Conservation (phyloP, 1,140 invertebrate species). For the Sminthurides bifidus region DNA sequence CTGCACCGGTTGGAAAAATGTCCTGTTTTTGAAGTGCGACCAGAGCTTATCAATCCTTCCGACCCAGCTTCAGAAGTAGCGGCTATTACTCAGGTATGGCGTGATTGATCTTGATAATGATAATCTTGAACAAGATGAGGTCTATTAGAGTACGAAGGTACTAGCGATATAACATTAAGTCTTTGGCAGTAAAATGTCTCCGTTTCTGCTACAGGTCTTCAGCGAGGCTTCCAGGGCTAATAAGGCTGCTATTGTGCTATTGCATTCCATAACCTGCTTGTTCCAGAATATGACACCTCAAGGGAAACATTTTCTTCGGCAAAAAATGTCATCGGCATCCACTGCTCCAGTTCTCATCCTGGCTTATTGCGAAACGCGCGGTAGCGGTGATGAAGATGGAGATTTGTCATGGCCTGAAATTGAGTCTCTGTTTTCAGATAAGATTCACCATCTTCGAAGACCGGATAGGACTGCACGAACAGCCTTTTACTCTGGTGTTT, state of each 20-base stretch:
- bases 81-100: conserved; percentile 1
- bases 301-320: background rate
- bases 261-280: background rate
- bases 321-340: background rate
- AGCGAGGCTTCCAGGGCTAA: background rate
- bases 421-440: too few species aligned
- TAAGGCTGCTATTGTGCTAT: background rate
- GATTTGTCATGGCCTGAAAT: too few species aligned
- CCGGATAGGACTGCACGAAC: too few species aligned
- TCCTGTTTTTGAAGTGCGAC: conserved; percentile 61
- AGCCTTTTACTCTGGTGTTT: too few species aligned
- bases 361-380: too few species aligned
- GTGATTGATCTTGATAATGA: too few species aligned
- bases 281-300: background rate
- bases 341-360: conserved; percentile 1
- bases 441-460: too few species aligned
- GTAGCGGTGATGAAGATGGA: too few species aligned
- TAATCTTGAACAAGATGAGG: too few species aligned
- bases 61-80: background rate
- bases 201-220: conserved; percentile 6
- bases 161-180: too few species aligned
- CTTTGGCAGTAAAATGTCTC: too few species aligned
- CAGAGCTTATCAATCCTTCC: conserved; percentile 35
- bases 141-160: too few species aligned
- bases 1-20: conserved; percentile 69